phyloP scores from a whole-genome alignment of 2,113 vertebrate genomes.

The Hippolais icterina region DNA sequence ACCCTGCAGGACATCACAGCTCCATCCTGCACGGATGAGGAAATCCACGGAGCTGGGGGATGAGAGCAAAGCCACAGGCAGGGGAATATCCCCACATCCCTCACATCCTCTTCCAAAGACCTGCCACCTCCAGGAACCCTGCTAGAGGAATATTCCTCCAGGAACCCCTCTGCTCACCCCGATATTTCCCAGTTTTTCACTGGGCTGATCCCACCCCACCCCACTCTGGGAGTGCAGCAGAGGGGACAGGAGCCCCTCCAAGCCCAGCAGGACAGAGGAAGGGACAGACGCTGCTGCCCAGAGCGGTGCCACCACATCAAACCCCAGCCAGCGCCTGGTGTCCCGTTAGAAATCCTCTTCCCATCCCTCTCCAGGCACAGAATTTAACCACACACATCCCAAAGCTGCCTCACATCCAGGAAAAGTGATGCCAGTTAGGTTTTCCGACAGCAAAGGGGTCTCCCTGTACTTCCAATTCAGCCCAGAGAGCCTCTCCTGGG shows the following conservation, averaged over 20 bases:
- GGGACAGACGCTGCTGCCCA: neutral
- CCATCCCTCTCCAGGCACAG: neutral
- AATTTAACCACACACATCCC: neutral
- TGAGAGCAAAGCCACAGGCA: neutral
- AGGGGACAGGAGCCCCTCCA: neutral
- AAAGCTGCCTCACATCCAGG: neutral
- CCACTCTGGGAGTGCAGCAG: neutral
- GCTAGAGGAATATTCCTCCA: neutral
- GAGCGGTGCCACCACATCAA: accelerated
- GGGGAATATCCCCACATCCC: neutral
- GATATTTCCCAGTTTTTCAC: accelerated
- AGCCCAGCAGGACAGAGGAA: accelerated
- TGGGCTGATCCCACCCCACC: neutral
- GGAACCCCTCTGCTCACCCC: accelerated
- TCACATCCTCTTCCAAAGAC: accelerated
- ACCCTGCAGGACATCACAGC: neutral
- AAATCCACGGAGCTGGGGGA: accelerated
- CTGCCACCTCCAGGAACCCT: neutral
- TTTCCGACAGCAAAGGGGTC: neutral
- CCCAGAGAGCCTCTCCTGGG: neutral
- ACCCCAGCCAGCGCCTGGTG: accelerated
- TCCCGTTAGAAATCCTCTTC: accelerated
- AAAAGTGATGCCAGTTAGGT: accelerated
- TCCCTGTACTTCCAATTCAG: neutral
- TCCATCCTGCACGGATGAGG: neutral